These are phyloP conservation scores for Eulacestoma nigropectus DNA, from an alignment of 2,113 vertebrate species.

Conservation along the genomic window DNA sequence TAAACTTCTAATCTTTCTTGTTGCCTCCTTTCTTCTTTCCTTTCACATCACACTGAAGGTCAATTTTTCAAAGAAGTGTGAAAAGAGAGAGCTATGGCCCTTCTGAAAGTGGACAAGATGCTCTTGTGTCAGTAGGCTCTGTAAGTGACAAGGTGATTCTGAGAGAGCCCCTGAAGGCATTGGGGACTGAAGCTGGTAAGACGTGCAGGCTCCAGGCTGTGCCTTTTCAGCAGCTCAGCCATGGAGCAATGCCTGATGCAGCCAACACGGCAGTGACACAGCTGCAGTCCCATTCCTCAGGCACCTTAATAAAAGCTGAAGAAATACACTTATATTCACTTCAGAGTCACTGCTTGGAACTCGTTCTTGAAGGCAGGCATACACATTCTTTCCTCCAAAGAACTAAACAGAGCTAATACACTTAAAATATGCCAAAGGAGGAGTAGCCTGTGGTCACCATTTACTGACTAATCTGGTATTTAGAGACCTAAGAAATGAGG, in stretches of 20 bases:
- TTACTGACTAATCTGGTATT: neutral
- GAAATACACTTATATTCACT: neutral
- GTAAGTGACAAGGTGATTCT: neutral
- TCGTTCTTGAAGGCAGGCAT: neutral
- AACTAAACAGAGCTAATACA: neutral
- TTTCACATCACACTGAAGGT: constrained; percentile 7
- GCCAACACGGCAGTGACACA: neutral
- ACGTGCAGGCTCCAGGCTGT: neutral
- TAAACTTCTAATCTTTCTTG: neutral
- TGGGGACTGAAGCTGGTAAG: neutral
- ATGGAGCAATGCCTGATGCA: neutral
- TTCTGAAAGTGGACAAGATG: neutral
- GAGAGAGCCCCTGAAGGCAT: neutral
- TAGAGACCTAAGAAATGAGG: neutral
- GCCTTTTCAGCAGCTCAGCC: neutral
- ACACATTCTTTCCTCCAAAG: neutral
- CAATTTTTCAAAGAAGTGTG: neutral
- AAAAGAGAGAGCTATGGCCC: neutral
- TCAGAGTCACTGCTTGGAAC: neutral
- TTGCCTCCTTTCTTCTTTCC: neutral
- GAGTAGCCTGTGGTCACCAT: neutral
- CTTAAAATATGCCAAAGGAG: neutral
- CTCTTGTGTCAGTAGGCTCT: neutral
- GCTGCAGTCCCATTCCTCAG: neutral
- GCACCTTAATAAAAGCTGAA: neutral